phyloP scores from a whole-genome alignment of 2,888 invertebrate species.

The Tetrapedia diversipes region DNA sequence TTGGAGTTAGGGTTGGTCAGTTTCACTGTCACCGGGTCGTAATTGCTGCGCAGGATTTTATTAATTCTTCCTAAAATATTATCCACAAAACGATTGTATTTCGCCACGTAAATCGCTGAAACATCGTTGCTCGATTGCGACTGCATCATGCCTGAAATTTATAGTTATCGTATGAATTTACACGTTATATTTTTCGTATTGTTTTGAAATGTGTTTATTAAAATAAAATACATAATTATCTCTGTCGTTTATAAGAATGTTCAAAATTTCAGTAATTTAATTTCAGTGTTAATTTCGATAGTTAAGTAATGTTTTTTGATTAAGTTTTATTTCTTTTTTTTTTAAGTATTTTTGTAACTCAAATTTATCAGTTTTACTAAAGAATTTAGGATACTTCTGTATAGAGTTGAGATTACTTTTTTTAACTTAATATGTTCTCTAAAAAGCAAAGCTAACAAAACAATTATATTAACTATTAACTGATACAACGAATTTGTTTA shows the following conservation, averaged over 20 bases:
- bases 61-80: constrained; percentile 92
- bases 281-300: background rate
- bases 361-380: too few relatives aligned
- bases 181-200: background rate
- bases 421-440: too few relatives aligned
- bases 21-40: constrained; percentile 93
- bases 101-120: constrained; percentile 89
- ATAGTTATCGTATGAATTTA: background rate
- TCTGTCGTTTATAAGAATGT: background rate
- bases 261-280: background rate
- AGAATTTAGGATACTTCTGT: too few relatives aligned
- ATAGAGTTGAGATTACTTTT: too few relatives aligned
- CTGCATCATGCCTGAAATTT: constrained; percentile 83
- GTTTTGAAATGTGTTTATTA: too few relatives aligned
- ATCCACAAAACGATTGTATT: constrained; percentile 94
- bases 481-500: too few relatives aligned
- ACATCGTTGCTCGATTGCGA: constrained; percentile 80
- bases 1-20: constrained; percentile 85
- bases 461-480: too few relatives aligned
- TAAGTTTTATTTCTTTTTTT: background rate
- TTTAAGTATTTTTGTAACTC: background rate
- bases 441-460: too few relatives aligned
- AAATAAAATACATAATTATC: background rate
- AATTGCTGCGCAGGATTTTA: constrained; percentile 90
- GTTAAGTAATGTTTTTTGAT: background rate